A percentile compares a stretch with the other conserved stretches of the same genome.
These are phyloP conservation scores for Nemurella pictetii DNA, from an alignment of 2,888 invertebrate genomes.

Conservation along the genomic window DNA sequence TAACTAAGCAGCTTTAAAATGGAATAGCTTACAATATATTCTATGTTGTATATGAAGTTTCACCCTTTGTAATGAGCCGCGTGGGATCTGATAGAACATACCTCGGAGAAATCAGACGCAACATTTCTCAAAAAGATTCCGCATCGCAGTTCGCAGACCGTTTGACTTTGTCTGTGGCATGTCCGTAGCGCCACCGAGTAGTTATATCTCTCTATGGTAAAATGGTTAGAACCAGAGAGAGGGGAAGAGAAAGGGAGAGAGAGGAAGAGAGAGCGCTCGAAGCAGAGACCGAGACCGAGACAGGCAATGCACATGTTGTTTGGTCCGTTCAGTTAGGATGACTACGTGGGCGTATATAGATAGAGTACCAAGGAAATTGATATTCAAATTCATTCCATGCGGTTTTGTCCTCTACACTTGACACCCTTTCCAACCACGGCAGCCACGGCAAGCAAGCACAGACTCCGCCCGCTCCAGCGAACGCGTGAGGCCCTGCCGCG, in stretches of 20 bases:
- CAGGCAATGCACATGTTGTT: neutral
- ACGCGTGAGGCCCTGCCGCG: neutral
- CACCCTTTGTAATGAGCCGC: neutral
- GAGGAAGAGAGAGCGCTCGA: too few species aligned
- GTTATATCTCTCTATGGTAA: neutral
- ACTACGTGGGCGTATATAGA: neutral
- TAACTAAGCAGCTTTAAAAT: neutral
- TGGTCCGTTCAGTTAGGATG: neutral
- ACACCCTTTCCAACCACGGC: neutral
- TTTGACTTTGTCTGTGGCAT: neutral
- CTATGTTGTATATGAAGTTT: too few species aligned
- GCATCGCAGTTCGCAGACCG: neutral
- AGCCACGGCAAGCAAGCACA: neutral
- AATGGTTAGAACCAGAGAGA: neutral
- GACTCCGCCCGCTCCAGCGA: neutral
- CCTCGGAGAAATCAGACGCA: neutral
- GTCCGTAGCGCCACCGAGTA: neutral
- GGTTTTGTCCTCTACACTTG: slow-evolving; percentile 21
- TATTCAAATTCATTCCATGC: slow-evolving; percentile 36
- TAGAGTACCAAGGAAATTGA: slow-evolving; percentile 30
- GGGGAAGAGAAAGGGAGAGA: too few species aligned
- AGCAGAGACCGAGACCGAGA: neutral
- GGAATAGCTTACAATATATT: too few species aligned
- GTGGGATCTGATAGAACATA: neutral
- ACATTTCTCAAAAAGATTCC: neutral